Conservation (phyloP, 2,888 invertebrate genomes). For the Horisme vitalbata region DNA sequence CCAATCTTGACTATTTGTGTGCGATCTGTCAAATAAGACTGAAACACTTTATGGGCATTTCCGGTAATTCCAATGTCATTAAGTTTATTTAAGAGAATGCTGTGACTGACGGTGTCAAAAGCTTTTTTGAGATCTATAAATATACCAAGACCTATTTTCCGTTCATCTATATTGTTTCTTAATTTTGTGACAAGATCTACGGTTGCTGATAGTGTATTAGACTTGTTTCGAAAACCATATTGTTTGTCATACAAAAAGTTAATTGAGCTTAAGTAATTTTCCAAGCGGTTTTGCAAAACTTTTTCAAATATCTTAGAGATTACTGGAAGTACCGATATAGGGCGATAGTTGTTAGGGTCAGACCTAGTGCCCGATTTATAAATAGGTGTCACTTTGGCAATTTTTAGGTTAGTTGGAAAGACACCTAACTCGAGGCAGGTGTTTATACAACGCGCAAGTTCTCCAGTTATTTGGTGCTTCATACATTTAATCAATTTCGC, state of each 20-base stretch:
- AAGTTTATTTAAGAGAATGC: constrained; percentile 6
- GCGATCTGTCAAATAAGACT: constrained; percentile 11
- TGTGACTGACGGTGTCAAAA: constrained; percentile 16
- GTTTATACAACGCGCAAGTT: constrained; percentile 5
- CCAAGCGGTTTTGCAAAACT: constrained; percentile 9
- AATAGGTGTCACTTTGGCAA: constrained; percentile 12
- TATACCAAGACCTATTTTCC: constrained; percentile 15
- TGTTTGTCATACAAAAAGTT: constrained; percentile 10
- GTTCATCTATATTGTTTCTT: constrained; percentile 14
- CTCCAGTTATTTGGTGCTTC: not conserved
- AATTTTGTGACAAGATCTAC: constrained; percentile 16
- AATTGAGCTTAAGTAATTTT: not conserved
- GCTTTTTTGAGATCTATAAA: constrained; percentile 21
- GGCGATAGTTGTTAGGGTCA: constrained; percentile 20
- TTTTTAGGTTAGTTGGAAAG: not conserved
- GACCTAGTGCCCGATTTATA: constrained; percentile 15
- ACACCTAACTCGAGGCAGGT: not conserved
- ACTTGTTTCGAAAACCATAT: constrained; percentile 21
- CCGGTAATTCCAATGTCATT: constrained; percentile 3
- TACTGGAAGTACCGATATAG: constrained; percentile 8
- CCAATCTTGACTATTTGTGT: constrained; percentile 14
- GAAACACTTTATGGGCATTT: constrained; percentile 6
- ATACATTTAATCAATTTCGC: constrained; percentile 14
- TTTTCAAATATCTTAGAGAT: constrained; percentile 18
- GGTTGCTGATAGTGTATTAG: constrained; percentile 20